These are phyloP conservation scores for Coilia nasus DNA, from an alignment of 2,797 vertebrate genomes.

Conservation along the genomic window DNA sequence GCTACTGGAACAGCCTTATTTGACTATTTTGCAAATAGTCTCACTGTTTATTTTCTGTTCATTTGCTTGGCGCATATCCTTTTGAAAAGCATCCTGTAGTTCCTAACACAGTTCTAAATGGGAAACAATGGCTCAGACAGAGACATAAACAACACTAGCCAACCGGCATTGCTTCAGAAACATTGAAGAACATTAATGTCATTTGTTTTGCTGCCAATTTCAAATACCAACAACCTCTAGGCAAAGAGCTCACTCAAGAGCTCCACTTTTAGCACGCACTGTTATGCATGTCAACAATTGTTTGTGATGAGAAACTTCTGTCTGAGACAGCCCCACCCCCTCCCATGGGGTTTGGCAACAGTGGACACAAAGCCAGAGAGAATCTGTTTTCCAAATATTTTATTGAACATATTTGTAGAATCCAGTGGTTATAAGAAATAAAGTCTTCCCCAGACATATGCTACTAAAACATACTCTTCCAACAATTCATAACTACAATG, in stretches of 20 bases:
- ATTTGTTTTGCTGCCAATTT: neutral
- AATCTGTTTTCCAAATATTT: conserved; percentile 33
- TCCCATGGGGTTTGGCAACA: neutral
- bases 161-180: neutral
- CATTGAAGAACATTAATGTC: neutral
- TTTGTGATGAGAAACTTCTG: conserved; percentile 18
- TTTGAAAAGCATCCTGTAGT: neutral
- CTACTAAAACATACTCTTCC: neutral
- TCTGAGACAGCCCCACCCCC: neutral
- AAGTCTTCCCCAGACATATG: conserved; percentile 17
- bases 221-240: neutral
- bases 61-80: neutral
- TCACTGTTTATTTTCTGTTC: neutral
- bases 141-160: neutral
- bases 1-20: neutral
- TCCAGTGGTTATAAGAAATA: conserved; percentile 27
- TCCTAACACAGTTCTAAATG: neutral
- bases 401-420: conserved; percentile 28
- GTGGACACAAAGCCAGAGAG: neutral
- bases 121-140: neutral
- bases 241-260: neutral
- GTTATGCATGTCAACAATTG: neutral
- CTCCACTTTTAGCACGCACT: too few species aligned
- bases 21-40: neutral
- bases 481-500: neutral